A percentile compares a stretch with the other conserved stretches of the same genome.
phyloP scores from a whole-genome alignment of 2,797 vertebrate species.

The Crocodylus rhombifer region DNA sequence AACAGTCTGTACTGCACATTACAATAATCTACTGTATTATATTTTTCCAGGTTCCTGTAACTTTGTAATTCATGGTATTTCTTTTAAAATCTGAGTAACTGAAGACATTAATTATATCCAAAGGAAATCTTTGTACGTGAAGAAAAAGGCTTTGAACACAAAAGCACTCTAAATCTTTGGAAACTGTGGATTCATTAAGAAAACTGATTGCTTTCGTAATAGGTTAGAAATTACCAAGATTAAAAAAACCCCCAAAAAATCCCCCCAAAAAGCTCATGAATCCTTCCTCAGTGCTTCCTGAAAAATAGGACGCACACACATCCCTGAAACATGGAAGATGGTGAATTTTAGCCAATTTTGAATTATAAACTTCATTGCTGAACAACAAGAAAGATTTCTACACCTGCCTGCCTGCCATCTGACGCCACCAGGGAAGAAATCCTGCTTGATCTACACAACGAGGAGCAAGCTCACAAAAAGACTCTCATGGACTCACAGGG shows the following conservation, averaged over 20 bases:
- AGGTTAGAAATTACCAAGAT: not conserved
- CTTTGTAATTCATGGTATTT: not conserved
- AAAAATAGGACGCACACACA: not conserved
- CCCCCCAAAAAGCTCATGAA: accelerated
- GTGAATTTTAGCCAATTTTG: too few species aligned
- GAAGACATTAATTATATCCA: not conserved
- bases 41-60: not conserved
- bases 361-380: too few species aligned
- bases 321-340: too few species aligned
- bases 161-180: not conserved
- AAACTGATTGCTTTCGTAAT: not conserved
- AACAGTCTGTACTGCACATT: not conserved
- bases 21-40: not conserved
- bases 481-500: too few species aligned
- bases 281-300: not conserved
- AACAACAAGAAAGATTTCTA: too few species aligned
- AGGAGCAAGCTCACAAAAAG: too few species aligned
- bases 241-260: not conserved
- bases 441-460: too few species aligned
- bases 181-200: not conserved
- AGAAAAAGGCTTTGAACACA: not conserved
- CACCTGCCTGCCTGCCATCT: too few species aligned
- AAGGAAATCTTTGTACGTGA: not conserved
- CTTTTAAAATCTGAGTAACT: not conserved
- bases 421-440: too few species aligned